Conservation (phyloP, 2,797 vertebrate genomes). For the Hirundo rustica region DNA sequence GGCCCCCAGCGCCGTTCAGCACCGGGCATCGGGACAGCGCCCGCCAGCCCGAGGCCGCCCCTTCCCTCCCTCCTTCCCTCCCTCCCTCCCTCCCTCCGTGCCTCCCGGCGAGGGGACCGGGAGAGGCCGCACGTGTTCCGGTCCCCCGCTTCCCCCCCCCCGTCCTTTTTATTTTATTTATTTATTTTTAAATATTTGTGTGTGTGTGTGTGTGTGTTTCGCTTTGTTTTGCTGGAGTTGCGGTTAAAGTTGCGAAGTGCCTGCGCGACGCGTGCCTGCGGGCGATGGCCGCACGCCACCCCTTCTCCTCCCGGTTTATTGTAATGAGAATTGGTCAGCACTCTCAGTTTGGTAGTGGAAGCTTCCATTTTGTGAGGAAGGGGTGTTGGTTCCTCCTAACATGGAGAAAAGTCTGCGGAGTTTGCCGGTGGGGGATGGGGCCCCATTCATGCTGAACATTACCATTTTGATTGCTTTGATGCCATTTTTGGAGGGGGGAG, state of each 20-base stretch:
- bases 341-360: conserved; percentile 90
- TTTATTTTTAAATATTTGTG: too few relatives aligned
- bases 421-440: conserved; percentile 89
- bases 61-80: background rate
- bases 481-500: conserved; percentile 91
- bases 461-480: conserved; percentile 99
- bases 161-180: too few relatives aligned
- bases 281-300: conserved; percentile 4
- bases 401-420: conserved; percentile 96
- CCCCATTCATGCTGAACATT: conserved; percentile 94
- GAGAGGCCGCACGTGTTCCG: background rate
- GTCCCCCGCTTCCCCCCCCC: too few relatives aligned
- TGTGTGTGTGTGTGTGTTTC: too few relatives aligned
- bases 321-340: conserved; percentile 71
- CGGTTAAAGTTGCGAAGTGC: conserved; percentile 67
- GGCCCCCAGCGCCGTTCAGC: conserved; percentile 68
- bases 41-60: background rate
- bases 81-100: background rate
- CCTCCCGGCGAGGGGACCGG: background rate
- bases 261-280: background rate
- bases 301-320: conserved; percentile 54
- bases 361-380: conserved; percentile 95
- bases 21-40: conserved; percentile 75
- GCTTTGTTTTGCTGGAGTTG: conserved; percentile 30
- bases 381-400: conserved; percentile 84